A percentile compares a stretch with the other conserved stretches of the same genome.
phyloP scores from a whole-genome alignment of 2,113 vertebrate species.

The Tyto alba region DNA sequence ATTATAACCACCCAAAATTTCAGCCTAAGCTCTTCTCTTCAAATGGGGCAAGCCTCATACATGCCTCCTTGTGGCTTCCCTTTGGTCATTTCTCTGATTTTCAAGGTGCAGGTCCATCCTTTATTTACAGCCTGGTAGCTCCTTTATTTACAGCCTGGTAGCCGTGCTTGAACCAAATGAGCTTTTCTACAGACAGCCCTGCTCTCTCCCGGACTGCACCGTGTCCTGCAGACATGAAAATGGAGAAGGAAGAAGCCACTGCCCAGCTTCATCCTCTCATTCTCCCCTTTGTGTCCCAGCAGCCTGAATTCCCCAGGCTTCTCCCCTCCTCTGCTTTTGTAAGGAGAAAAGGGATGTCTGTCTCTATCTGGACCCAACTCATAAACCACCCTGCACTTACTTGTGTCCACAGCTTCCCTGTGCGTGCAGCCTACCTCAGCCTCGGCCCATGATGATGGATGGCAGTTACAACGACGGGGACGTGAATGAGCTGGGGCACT shows the following conservation, averaged over 20 bases:
- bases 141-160: not conserved
- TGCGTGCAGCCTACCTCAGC: constrained; percentile 82
- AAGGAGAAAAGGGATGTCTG: not conserved
- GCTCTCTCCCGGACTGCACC: not conserved
- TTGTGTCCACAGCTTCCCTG: constrained; percentile 81
- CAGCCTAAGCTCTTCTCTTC: not conserved
- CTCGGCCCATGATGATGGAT: constrained; percentile 80
- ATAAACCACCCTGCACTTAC: not conserved
- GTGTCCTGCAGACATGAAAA: not conserved
- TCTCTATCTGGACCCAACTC: not conserved
- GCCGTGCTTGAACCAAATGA: not conserved
- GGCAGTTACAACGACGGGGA: constrained; percentile 86
- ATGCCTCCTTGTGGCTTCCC: not conserved
- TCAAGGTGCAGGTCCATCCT: not conserved
- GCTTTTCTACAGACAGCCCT: not conserved
- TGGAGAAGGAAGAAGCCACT: not conserved
- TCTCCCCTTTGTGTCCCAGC: not conserved
- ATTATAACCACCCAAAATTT: not conserved
- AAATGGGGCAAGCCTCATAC: not conserved
- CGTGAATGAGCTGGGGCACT: constrained; percentile 80
- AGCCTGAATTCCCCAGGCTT: not conserved
- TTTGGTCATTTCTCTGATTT: not conserved
- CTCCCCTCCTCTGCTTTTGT: not conserved
- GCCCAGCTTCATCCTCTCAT: not conserved
- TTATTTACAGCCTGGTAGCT: not conserved